Evolutionary conservation across 2,888 invertebrate genomes (phyloP).

Genomic region (Temnothorax unifasciatus): DNA sequence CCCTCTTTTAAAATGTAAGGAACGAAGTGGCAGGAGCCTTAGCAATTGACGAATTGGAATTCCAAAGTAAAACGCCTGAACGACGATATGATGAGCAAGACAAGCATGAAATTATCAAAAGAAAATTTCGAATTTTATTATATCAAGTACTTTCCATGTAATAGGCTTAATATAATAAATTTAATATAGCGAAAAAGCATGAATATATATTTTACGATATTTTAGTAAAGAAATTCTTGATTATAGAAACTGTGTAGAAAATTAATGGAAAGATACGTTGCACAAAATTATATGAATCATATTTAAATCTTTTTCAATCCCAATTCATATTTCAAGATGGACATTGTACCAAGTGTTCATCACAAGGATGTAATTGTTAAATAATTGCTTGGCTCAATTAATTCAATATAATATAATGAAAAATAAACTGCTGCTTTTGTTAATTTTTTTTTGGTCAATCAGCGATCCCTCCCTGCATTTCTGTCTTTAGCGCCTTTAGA

Average conservation of each 20-base stretch:
- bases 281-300: not conserved
- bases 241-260: not conserved
- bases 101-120: not conserved
- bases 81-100: not conserved
- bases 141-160: not conserved
- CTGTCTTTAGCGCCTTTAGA: not conserved
- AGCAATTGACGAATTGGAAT: conserved; percentile 33
- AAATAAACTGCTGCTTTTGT: not conserved
- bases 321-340: not conserved
- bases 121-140: conserved; percentile 5
- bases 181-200: not conserved
- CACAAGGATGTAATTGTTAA: not conserved
- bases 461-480: not conserved
- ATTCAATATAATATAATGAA: not conserved
- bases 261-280: not conserved
- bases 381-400: not conserved
- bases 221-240: not conserved
- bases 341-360: not conserved
- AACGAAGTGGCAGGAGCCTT: conserved; percentile 7
- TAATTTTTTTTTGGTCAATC: not conserved
- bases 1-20: conserved; percentile 12
- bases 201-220: not conserved
- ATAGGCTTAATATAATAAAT: not conserved
- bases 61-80: conserved; percentile 26
- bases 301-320: not conserved